Base-by-base conservation (phyloP, 1,140 invertebrate genomes). In the Drosophila bocki region DNA sequence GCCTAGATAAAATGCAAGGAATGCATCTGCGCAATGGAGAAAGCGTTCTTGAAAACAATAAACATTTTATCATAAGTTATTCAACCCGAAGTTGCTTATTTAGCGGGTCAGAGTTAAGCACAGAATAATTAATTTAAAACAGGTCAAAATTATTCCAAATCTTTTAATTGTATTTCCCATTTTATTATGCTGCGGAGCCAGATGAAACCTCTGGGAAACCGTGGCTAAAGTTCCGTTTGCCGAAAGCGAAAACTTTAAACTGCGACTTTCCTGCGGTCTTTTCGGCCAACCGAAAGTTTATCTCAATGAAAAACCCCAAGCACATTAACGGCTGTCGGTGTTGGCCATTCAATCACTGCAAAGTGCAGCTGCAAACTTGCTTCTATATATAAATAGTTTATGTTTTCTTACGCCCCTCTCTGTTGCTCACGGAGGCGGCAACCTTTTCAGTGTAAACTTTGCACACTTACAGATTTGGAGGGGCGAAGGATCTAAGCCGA, bases 281-380 rank as follows among this genome's bases (percentile, higher is more conserved):
- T 70, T 50, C 60, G 60, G 47, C n/a, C 15, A 58, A 42, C 57
- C n/a, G 53, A 77, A 81, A 75, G 68, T 84, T 84, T 68, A 60
- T 59, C 41, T 32, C 32, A 64, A 56, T 35, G 41, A 54, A 64
- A 69, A 76, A 74, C 53, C 63, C 42, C 47, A 65, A 82, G 72
- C 76, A 62, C 78, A 72, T 63, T 78, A 78, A 86, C 58, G 64
- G 54, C 54, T 85, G 42, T 75, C 69, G 61, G 56, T 56, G 42
- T 60, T 56, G 58, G 68, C 60, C 74, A 81, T 87, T 87, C 78
- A 87, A 80, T 88, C 84, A 87, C 80, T 48, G 61, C 80, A 82
- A 74, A 74, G 70, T 74, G 70, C 70, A 74, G 70, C 70, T 71
- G 67, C 69, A 77, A 65, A 65, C 82, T 61, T 68, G 42, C 51